Conservation (phyloP, 2,113 vertebrate genomes). For the Otis tarda region DNA sequence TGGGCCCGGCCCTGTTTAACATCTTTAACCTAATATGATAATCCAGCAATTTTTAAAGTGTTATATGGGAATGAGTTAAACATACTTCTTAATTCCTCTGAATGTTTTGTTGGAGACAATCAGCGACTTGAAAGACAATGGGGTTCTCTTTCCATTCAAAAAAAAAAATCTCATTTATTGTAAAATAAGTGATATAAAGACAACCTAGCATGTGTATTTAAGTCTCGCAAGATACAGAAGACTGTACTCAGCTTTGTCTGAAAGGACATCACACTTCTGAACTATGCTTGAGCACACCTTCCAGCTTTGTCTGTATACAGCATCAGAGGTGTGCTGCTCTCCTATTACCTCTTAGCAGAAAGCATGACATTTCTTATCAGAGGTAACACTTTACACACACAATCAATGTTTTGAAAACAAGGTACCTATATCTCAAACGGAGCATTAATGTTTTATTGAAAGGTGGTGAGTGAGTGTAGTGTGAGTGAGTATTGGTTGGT, state of each 20-base stretch:
- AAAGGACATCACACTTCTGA: background rate
- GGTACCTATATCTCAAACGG: background rate
- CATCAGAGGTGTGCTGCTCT: background rate
- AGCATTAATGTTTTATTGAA: background rate
- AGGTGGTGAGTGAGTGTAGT: background rate
- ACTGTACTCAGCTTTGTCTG: background rate
- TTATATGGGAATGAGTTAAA: background rate
- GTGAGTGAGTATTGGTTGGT: background rate
- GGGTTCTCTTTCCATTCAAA: background rate
- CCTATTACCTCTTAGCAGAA: background rate
- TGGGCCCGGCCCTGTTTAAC: too few species aligned
- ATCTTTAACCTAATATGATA: background rate
- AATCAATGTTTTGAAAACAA: background rate
- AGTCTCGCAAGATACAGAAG: background rate
- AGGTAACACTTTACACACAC: background rate
- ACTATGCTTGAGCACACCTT: background rate
- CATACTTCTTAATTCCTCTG: background rate
- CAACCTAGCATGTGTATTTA: background rate
- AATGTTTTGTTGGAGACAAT: background rate
- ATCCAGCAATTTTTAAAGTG: background rate
- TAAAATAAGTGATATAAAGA: background rate
- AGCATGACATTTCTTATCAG: background rate
- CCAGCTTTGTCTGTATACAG: background rate
- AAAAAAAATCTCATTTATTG: background rate
- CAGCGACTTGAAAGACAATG: background rate